A percentile compares a stretch with the other conserved stretches of the same genome.
Evolutionary conservation across 2,113 vertebrate genomes (phyloP).

Genomic region (Odocoileus hemionus): DNA sequence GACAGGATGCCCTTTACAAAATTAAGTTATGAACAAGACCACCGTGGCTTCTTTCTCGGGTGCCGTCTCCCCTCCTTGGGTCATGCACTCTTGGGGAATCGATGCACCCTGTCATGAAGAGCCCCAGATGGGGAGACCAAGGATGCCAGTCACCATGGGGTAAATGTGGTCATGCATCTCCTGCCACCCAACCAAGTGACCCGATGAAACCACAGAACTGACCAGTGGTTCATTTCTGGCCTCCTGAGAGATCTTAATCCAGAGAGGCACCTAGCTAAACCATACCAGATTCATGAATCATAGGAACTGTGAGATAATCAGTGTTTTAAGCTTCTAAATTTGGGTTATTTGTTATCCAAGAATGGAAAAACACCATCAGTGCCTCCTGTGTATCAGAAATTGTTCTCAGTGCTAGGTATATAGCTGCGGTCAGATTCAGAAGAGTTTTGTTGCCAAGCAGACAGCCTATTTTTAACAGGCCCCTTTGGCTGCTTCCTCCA

Average conservation of each 20-base stretch:
- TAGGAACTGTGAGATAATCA: background rate
- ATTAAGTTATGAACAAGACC: background rate
- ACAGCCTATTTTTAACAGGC: background rate
- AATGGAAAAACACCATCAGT: background rate
- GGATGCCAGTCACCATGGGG: background rate
- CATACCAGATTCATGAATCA: background rate
- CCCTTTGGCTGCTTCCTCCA: background rate
- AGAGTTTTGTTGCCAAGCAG: background rate
- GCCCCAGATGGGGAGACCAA: background rate
- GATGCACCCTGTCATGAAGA: background rate
- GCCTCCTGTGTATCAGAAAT: background rate
- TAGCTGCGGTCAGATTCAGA: background rate
- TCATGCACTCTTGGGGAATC: background rate
- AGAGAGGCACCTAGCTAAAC: background rate
- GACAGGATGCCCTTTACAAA: background rate
- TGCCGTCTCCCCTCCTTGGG: background rate
- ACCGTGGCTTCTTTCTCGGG: background rate
- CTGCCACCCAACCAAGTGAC: background rate
- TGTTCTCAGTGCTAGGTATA: background rate
- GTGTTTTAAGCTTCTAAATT: background rate
- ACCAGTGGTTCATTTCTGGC: background rate
- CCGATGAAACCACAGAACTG: background rate
- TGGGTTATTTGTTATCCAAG: background rate
- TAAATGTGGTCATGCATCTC: fast-evolving
- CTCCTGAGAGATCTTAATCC: background rate